phyloP scores from a whole-genome alignment of 2,888 invertebrate species.

The Morpho deidamia region DNA sequence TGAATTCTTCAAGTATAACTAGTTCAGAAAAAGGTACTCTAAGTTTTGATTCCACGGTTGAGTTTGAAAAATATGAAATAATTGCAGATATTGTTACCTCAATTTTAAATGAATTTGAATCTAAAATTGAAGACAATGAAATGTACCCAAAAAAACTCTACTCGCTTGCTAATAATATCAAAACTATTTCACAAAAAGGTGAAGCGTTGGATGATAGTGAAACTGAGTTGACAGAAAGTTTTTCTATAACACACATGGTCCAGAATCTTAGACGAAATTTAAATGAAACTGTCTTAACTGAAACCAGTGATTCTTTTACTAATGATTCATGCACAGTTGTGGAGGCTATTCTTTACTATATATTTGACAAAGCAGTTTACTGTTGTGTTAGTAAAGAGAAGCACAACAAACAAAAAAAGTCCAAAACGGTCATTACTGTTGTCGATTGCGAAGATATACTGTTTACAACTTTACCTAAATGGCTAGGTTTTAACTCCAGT shows the following conservation, averaged over 20 bases:
- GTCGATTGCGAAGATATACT: slow-evolving; percentile 63
- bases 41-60: slow-evolving; percentile 60
- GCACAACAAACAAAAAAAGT: slow-evolving; percentile 24
- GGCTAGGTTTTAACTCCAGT: slow-evolving; percentile 26
- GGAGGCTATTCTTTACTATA: slow-evolving; percentile 56
- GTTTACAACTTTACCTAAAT: slow-evolving; percentile 45
- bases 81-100: slow-evolving; percentile 47
- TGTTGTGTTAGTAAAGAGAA: slow-evolving; percentile 37
- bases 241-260: slow-evolving; percentile 57
- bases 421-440: slow-evolving; percentile 53
- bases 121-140: slow-evolving; percentile 16
- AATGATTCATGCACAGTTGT: slow-evolving; percentile 41
- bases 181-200: background rate
- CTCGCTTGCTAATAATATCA: background rate
- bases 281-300: slow-evolving; percentile 46
- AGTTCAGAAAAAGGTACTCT: slow-evolving; percentile 24
- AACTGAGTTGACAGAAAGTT: slow-evolving; percentile 29
- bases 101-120: slow-evolving; percentile 45
- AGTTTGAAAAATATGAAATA: slow-evolving; percentile 63
- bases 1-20: slow-evolving; percentile 41
- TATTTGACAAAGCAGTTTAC: slow-evolving; percentile 50
- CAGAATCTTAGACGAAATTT: slow-evolving; percentile 45
- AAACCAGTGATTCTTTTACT: slow-evolving; percentile 41
- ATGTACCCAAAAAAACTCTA: slow-evolving; percentile 6
- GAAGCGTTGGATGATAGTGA: background rate